These are phyloP conservation scores for Pollimyrus isidori DNA, from an alignment of 2,113 vertebrate species.

Conservation along the genomic window DNA sequence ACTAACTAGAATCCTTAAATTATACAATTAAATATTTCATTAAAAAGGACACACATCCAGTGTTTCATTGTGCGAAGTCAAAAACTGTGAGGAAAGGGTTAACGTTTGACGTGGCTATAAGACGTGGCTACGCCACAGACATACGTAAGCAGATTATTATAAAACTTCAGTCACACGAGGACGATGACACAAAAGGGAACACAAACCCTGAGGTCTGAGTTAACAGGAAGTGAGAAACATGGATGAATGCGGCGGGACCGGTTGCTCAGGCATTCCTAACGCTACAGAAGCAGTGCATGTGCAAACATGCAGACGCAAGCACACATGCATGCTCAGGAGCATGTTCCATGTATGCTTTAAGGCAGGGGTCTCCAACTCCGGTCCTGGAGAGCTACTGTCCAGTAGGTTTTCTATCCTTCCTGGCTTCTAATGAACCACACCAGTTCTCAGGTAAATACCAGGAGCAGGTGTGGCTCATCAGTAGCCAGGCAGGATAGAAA, in stretches of 20 bases:
- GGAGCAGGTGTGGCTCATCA: too few species aligned
- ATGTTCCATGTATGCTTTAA: background rate
- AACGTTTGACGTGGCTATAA: background rate
- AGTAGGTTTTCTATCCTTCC: too few species aligned
- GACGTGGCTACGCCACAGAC: background rate
- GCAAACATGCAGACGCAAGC: background rate
- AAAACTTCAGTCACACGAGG: background rate
- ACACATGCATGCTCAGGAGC: background rate
- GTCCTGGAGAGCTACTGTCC: too few species aligned
- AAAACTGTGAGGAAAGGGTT: background rate
- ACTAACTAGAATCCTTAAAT: background rate
- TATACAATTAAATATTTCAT: background rate
- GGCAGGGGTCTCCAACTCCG: background rate
- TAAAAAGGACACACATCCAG: background rate
- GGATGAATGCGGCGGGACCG: background rate
- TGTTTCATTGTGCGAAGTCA: background rate
- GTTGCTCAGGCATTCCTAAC: background rate
- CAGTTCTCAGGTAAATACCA: too few species aligned
- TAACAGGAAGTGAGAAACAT: background rate
- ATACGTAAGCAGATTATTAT: background rate
- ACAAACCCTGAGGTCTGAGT: background rate
- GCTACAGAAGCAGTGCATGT: background rate
- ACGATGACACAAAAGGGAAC: background rate
- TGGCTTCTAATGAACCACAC: too few species aligned
- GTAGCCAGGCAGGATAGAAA: too few species aligned